A percentile compares a stretch with the other conserved stretches of the same genome.
These are phyloP conservation scores for Tenthredo distinguenda DNA, from an alignment of 2,888 invertebrate genomes.

Conservation along the genomic window DNA sequence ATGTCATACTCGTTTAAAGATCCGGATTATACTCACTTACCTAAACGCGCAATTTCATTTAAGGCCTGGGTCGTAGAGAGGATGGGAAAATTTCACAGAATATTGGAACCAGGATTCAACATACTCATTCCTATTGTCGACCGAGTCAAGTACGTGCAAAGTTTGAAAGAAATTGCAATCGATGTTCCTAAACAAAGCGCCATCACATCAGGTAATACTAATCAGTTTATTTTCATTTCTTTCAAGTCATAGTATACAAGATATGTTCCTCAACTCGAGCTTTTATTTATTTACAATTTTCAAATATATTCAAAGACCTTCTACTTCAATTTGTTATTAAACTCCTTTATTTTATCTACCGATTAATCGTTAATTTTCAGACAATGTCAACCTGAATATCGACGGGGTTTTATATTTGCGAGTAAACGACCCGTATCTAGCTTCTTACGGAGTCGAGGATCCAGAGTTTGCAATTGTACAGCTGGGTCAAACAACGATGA, in stretches of 20 bases:
- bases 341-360: slow-evolving; percentile 4
- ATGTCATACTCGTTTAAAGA: slow-evolving; percentile 47
- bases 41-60: slow-evolving; percentile 66
- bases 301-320: background rate
- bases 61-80: slow-evolving; percentile 98
- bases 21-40: slow-evolving; percentile 14
- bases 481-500: slow-evolving; percentile 99
- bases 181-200: slow-evolving; percentile 99
- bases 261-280: background rate
- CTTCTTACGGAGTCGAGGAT: slow-evolving; percentile 99
- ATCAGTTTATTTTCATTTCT: background rate
- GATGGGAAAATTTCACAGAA: slow-evolving; percentile 97
- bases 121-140: slow-evolving; percentile 95
- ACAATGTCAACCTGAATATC: slow-evolving; percentile 97
- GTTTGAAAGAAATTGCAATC: slow-evolving; percentile 99
- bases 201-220: slow-evolving; percentile 88
- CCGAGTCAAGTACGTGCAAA: slow-evolving; percentile 97
- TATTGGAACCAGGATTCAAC: slow-evolving; percentile 97
- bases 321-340: slow-evolving; percentile 30
- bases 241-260: background rate
- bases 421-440: slow-evolving; percentile 95
- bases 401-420: slow-evolving; percentile 98
- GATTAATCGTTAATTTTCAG: slow-evolving; percentile 77
- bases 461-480: slow-evolving; percentile 99
- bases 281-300: background rate